Percentiles rank a stretch among this genome's conserved stretches.
Evolutionary conservation across 2,888 invertebrate species (phyloP).

Genomic region (Drosophila leonis): DNA sequence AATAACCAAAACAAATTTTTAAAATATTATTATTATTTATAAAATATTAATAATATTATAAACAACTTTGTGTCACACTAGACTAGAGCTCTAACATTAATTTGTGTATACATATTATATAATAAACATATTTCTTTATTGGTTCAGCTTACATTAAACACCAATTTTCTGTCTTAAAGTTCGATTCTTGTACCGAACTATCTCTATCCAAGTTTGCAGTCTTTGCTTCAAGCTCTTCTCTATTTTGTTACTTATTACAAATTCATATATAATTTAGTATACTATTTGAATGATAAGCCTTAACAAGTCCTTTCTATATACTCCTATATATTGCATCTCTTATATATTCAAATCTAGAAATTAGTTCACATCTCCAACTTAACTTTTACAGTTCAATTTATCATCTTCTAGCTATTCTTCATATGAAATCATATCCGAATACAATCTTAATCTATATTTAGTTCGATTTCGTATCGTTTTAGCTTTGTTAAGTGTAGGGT

Average conservation of each 20-base stretch:
- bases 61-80: too few species aligned
- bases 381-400: neutral
- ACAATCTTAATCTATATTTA: neutral
- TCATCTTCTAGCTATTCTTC: neutral
- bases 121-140: neutral
- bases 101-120: too few species aligned
- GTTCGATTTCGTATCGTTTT: neutral
- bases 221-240: neutral
- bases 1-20: too few species aligned
- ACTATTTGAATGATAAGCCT: neutral
- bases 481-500: slow-evolving; percentile 27
- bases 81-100: too few species aligned
- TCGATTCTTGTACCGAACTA: neutral
- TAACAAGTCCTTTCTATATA: too few species aligned
- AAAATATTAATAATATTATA: too few species aligned
- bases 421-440: neutral
- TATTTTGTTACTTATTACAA: neutral
- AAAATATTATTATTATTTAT: too few species aligned
- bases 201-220: neutral
- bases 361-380: neutral
- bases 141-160: neutral
- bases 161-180: neutral
- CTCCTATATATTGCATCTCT: too few species aligned
- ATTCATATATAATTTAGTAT: neutral
- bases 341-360: too few species aligned